These are phyloP conservation scores for Cantharis lateralis DNA, from an alignment of 2,888 invertebrate species.

Conservation along the genomic window DNA sequence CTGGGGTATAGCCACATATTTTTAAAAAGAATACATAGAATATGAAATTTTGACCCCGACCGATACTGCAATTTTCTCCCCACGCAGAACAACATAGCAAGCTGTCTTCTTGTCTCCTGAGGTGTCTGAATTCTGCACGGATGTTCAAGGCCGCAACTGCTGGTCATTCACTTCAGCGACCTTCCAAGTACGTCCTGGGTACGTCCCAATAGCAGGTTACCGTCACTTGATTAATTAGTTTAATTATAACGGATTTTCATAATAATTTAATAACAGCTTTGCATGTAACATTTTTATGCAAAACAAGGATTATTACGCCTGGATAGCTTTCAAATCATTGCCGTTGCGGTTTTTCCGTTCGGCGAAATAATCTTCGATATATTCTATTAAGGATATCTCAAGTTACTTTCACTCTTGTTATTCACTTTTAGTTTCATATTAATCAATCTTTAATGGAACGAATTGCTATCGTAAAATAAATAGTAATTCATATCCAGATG, in stretches of 20 bases:
- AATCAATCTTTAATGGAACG: background rate
- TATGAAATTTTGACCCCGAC: background rate
- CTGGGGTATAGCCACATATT: background rate
- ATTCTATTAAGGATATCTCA: background rate
- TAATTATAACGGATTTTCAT: slow-evolving; percentile 24
- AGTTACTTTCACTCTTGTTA: background rate
- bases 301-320: background rate
- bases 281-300: background rate
- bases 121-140: slow-evolving; percentile 36
- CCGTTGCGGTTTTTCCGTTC: background rate
- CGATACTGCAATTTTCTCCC: slow-evolving; percentile 1
- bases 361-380: background rate
- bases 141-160: slow-evolving; percentile 44
- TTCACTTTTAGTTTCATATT: background rate
- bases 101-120: slow-evolving; percentile 27
- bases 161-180: slow-evolving; percentile 51
- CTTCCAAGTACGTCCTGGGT: slow-evolving; percentile 47
- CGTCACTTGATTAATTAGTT: slow-evolving; percentile 18
- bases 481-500: background rate
- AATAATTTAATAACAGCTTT: background rate
- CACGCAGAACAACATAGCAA: background rate
- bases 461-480: background rate
- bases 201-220: slow-evolving; percentile 24
- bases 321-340: background rate
- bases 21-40: background rate